phyloP scores from a whole-genome alignment of 2,113 vertebrate species.

The Oryzias woworae region DNA sequence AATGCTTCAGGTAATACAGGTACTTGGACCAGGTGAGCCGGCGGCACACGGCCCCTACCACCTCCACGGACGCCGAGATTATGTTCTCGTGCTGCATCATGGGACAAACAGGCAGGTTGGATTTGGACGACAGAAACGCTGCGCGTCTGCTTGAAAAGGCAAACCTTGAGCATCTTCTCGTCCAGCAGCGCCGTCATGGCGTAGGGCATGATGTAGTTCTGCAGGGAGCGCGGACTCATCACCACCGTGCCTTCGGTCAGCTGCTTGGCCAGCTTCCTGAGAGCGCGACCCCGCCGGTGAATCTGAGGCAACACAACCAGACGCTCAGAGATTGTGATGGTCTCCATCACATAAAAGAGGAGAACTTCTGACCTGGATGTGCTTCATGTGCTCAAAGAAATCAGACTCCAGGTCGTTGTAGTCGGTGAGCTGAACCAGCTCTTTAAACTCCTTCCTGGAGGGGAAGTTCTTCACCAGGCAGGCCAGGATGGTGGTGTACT shows the following conservation, averaged over 20 bases:
- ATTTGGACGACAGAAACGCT: background rate
- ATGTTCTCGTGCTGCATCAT: constrained; percentile 86
- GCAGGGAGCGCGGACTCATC: constrained; percentile 87
- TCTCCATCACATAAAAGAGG: no score
- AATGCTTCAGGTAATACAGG: constrained; percentile 90
- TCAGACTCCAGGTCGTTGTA: constrained; percentile 90
- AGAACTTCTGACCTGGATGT: constrained; percentile 87
- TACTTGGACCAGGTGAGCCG: constrained; percentile 93
- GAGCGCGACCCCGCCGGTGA: constrained; percentile 89
- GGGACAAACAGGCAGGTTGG: background rate
- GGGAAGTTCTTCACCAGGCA: constrained; percentile 90
- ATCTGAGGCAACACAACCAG: constrained; percentile 72
- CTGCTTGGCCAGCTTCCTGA: constrained; percentile 91
- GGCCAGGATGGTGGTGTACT: constrained; percentile 90
- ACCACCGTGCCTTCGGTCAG: constrained; percentile 83
- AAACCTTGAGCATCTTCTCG: constrained; percentile 90
- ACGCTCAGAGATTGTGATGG: no score
- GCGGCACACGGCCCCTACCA: constrained; percentile 88
- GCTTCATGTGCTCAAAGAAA: constrained; percentile 99
- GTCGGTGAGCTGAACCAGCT: constrained; percentile 91
- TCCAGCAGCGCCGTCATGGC: constrained; percentile 87
- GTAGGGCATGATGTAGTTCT: constrained; percentile 96
- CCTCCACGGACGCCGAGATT: constrained; percentile 86
- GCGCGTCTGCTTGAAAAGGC: background rate
- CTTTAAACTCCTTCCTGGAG: constrained; percentile 83